phyloP scores from a whole-genome alignment of 1,140 invertebrate species.

The Cydia strobilella region DNA sequence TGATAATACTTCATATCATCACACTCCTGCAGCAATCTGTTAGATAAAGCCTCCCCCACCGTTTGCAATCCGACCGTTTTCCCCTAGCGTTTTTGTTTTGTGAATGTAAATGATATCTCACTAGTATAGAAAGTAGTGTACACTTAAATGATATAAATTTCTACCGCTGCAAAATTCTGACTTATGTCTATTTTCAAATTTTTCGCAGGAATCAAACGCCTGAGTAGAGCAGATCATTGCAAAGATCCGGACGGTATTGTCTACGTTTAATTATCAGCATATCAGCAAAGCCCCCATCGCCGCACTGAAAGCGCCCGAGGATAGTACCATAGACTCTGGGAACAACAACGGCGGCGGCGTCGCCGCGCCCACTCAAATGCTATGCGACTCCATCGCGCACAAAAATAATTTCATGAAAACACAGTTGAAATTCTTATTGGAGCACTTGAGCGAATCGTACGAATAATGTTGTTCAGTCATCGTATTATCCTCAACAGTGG shows the following conservation, averaged over 20 bases:
- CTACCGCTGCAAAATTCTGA: constrained; percentile 59
- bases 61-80: constrained; percentile 21
- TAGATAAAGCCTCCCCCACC: constrained; percentile 13
- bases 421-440: constrained; percentile 81
- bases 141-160: constrained; percentile 56
- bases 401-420: constrained; percentile 77
- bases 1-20: constrained; percentile 40
- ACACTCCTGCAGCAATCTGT: constrained; percentile 48
- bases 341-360: constrained; percentile 65
- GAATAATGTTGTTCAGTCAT: constrained; percentile 74
- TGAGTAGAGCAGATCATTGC: constrained; percentile 89
- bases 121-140: constrained; percentile 61
- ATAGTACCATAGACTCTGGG: constrained; percentile 62
- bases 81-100: constrained; percentile 45
- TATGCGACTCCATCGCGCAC: constrained; percentile 75
- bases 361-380: constrained; percentile 69
- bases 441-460: constrained; percentile 82
- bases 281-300: constrained; percentile 79
- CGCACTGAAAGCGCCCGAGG: constrained; percentile 71
- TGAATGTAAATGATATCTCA: constrained; percentile 47
- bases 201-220: constrained; percentile 86
- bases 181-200: constrained; percentile 71
- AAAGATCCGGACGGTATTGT: constrained; percentile 87
- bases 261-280: constrained; percentile 87
- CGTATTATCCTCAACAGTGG: constrained; percentile 72